Conservation (phyloP, 2,888 invertebrate species). For the Torymus texanus region DNA sequence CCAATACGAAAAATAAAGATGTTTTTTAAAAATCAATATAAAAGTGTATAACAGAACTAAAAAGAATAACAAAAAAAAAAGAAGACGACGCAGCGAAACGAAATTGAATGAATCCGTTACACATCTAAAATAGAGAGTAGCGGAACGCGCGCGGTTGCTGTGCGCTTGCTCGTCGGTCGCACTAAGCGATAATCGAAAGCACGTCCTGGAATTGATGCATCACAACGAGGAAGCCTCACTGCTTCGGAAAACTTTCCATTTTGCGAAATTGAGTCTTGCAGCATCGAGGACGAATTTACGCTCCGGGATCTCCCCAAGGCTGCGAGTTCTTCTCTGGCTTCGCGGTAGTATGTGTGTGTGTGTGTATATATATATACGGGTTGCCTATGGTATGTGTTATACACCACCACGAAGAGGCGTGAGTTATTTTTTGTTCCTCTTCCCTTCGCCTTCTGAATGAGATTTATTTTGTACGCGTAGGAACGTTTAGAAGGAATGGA, state of each 20-base stretch:
- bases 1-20: slow-evolving; percentile 3
- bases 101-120: slow-evolving; percentile 27
- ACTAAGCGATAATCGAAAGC: slow-evolving; percentile 39
- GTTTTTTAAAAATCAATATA: slow-evolving; percentile 1
- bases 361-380: not conserved
- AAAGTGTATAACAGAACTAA: not conserved
- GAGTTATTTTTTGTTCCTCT: slow-evolving; percentile 6
- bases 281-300: slow-evolving; percentile 40
- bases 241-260: slow-evolving; percentile 52
- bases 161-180: not conserved
- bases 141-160: not conserved
- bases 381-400: slow-evolving; percentile 27
- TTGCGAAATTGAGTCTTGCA: slow-evolving; percentile 52
- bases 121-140: slow-evolving; percentile 6
- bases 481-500: too few relatives aligned
- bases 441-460: not conserved
- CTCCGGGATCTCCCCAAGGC: slow-evolving; percentile 29
- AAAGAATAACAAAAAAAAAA: not conserved
- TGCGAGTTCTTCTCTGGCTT: slow-evolving; percentile 38
- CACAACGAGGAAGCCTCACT: slow-evolving; percentile 37
- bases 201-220: slow-evolving; percentile 33
- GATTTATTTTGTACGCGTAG: slow-evolving; percentile 1
- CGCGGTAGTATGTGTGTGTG: not conserved
- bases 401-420: not conserved
- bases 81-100: not conserved